Evolutionary conservation across 2,797 vertebrate genomes (phyloP).

Genomic region (Tragelaphus oryx): DNA sequence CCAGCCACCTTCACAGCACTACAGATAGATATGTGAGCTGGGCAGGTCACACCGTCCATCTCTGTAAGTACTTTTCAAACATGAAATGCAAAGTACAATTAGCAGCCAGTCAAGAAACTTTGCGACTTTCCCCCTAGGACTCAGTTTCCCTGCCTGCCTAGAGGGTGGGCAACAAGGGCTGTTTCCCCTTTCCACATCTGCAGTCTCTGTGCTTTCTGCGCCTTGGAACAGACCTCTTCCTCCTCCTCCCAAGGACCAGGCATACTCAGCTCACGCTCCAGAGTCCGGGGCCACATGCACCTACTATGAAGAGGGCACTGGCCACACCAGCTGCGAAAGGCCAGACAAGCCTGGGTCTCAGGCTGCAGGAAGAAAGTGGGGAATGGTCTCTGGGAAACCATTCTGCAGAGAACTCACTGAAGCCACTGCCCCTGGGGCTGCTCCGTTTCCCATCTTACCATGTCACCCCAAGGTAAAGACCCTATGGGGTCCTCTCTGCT

Average conservation of each 20-base stretch:
- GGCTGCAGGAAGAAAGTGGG: not conserved
- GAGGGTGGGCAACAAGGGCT: not conserved
- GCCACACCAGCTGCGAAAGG: not conserved
- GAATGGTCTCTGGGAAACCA: not conserved
- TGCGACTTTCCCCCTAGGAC: not conserved
- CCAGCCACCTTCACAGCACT: accelerated
- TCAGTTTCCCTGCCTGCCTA: not conserved
- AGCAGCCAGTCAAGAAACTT: not conserved
- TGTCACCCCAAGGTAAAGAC: not conserved
- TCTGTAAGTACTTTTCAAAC: not conserved
- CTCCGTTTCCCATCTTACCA: not conserved
- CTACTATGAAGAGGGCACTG: not conserved
- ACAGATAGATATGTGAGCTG: not conserved
- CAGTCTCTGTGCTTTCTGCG: not conserved
- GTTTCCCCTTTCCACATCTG: not conserved
- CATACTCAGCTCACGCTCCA: not conserved
- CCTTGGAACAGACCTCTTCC: not conserved
- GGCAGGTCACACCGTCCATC: not conserved
- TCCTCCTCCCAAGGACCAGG: not conserved
- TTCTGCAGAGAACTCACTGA: not conserved
- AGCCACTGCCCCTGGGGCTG: not conserved
- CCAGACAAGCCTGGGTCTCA: not conserved
- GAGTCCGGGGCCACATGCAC: not conserved
- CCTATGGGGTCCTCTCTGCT: not conserved
- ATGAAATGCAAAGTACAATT: not conserved